Evolutionary conservation across 2,888 invertebrate genomes (phyloP), one percentile per base, ranked within the genome.

Genomic region (Dasysyrphus albostriatus): DNA sequence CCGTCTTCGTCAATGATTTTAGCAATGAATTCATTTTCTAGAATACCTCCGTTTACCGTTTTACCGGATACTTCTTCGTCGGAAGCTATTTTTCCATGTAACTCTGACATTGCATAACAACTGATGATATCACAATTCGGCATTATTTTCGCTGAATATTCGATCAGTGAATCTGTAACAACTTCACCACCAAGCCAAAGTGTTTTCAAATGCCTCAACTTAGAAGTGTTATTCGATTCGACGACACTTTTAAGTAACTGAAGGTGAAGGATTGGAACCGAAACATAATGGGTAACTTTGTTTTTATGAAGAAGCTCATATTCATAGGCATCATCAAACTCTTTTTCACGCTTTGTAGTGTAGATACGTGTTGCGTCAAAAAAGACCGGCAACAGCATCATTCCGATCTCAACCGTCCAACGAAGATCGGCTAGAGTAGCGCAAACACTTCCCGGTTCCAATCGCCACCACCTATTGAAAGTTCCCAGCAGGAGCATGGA

Each of bases 391-490:
- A 88, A 87, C 39, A 88, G 14, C 29, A 88, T 58, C 14, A 88
- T 9, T 6, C 19, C 72, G 3, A 88, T 73, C 65, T 88, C 88
- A 44, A 88, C 88, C 10, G 88, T 88, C 88, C 88, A 89, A 1
- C n/a, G 47, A 7, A n/a, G 47, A 47, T 47, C 47, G n/a, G 47
- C 8, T 1, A 47, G 16, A 14, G 16, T 10, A 10, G 10, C 8
- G 7, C 16, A 16, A 6, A 47, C 47, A 47, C n/a, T 47, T 5
- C n/a, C 42, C 1, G 51, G 37, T 0, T 59, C n/a, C 4, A 72
- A 42, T 5, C 78, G 47, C 88, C 89, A 51, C 51, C 51, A 89
- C 83, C 81, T 88, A 1, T 54, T 77, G 39, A 84, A 72, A 0
- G 83, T 14, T 3, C 84, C 82, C 72, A 85, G 81, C 14, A 81